Percentiles rank a stretch among this genome's conserved stretches.
Evolutionary conservation across 2,797 vertebrate genomes (phyloP).

Genomic region (Pseudochromis fuscus): DNA sequence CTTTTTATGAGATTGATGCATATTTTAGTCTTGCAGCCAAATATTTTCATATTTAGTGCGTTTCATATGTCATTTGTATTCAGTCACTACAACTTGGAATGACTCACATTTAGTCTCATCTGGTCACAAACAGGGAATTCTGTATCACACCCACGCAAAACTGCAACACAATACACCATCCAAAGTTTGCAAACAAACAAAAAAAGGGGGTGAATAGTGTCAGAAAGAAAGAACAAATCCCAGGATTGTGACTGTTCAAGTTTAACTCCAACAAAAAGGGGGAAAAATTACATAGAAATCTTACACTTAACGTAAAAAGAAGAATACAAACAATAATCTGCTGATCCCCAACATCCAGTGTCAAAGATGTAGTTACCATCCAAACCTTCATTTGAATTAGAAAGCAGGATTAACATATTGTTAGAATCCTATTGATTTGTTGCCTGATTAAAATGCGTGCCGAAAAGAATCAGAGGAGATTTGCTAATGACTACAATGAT

Average conservation of each 20-base stretch:
- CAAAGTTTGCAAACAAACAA: conserved; percentile 11
- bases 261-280: conserved; percentile 16
- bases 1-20: no score
- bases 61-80: conserved; percentile 33
- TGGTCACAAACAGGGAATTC: conserved; percentile 15
- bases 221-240: conserved; percentile 33
- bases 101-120: conserved; percentile 29
- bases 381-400: conserved; percentile 25
- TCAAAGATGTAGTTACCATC: conserved; percentile 35
- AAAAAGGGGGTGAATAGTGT: conserved; percentile 22
- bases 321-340: conserved; percentile 36
- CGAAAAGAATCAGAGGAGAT: conserved; percentile 54
- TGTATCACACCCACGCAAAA: conserved; percentile 31
- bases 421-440: conserved; percentile 58
- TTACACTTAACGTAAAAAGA: conserved; percentile 3
- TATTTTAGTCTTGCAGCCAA: no score
- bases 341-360: conserved; percentile 33
- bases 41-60: no score
- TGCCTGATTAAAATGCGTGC: conserved; percentile 52
- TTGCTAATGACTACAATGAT: conserved; percentile 63
- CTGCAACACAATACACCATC: conserved; percentile 18
- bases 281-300: background rate
- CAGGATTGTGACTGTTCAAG: conserved; percentile 13
- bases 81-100: conserved; percentile 18
- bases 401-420: conserved; percentile 55